Evolutionary conservation across 2,113 vertebrate genomes (phyloP).

Genomic region (Lycocorax pyrrhopterus): DNA sequence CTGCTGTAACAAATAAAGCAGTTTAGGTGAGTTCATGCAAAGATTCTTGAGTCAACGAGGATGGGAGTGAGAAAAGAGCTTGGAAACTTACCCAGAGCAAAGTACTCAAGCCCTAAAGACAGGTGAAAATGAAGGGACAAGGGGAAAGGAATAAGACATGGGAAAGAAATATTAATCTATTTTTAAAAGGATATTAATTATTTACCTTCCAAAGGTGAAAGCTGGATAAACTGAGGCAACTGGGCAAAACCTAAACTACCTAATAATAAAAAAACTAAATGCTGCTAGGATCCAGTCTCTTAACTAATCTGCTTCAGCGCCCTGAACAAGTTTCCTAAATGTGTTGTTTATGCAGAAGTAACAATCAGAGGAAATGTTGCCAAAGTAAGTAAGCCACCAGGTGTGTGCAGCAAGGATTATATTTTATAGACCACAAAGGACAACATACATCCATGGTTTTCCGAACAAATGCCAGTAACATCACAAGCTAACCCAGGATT

Average conservation of each 20-base stretch:
- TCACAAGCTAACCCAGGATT: not conserved
- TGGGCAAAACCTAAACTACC: not conserved
- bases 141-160: slow-evolving; percentile 62
- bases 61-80: slow-evolving; percentile 54
- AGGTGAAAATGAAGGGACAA: slow-evolving; percentile 54
- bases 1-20: slow-evolving; percentile 22
- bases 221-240: not conserved
- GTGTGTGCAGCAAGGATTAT: not conserved
- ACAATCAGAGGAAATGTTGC: not conserved
- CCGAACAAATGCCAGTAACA: not conserved
- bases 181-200: slow-evolving; percentile 30
- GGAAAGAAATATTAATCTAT: slow-evolving; percentile 71
- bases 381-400: not conserved
- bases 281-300: not conserved
- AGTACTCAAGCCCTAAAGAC: slow-evolving; percentile 72
- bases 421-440: not conserved
- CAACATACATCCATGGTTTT: not conserved
- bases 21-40: slow-evolving; percentile 40
- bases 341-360: not conserved
- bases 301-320: not conserved
- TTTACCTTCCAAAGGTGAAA: slow-evolving; percentile 20
- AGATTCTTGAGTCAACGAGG: not conserved
- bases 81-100: slow-evolving; percentile 73
- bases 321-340: not conserved
- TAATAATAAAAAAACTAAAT: not conserved